Percentiles rank a stretch among this genome's conserved stretches.
phyloP scores from a whole-genome alignment of 2,113 vertebrate genomes.

The Elanoides forficatus region DNA sequence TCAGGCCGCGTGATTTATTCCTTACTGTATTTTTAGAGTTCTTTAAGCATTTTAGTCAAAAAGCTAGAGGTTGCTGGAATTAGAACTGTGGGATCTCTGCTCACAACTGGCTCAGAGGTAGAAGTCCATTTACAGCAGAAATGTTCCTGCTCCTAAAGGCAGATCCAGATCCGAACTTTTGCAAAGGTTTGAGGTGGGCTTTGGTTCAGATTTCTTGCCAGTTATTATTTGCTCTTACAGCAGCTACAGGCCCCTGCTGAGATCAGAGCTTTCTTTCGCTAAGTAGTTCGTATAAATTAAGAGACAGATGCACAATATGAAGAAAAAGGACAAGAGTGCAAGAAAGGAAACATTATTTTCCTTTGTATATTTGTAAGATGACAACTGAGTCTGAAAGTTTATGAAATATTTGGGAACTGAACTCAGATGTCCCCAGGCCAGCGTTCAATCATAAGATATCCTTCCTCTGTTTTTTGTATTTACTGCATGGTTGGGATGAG shows the following conservation, averaged over 20 bases:
- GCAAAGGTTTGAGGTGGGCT: not conserved
- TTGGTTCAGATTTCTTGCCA: not conserved
- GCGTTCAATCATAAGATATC: not conserved
- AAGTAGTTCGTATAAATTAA: not conserved
- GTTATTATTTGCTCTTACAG: not conserved
- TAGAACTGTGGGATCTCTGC: not conserved
- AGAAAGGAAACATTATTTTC: slow-evolving; percentile 42
- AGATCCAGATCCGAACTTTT: not conserved
- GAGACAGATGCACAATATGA: not conserved
- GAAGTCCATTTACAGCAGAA: not conserved
- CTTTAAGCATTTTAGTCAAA: not conserved
- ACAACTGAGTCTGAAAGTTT: not conserved
- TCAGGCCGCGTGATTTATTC: not conserved
- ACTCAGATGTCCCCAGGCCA: not conserved
- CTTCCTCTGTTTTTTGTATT: slow-evolving; percentile 15
- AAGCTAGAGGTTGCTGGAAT: not conserved
- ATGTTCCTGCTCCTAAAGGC: not conserved
- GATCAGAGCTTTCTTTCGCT: slow-evolving; percentile 28
- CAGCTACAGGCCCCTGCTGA: not conserved
- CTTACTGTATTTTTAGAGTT: not conserved
- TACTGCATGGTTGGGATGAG: not conserved
- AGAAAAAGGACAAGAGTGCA: not conserved
- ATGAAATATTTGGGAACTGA: slow-evolving; percentile 31
- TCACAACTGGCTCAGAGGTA: not conserved
- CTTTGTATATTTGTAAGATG: slow-evolving; percentile 33